Evolutionary conservation across 2,888 invertebrate genomes (phyloP).

Genomic region (Dryomyza anilis): DNA sequence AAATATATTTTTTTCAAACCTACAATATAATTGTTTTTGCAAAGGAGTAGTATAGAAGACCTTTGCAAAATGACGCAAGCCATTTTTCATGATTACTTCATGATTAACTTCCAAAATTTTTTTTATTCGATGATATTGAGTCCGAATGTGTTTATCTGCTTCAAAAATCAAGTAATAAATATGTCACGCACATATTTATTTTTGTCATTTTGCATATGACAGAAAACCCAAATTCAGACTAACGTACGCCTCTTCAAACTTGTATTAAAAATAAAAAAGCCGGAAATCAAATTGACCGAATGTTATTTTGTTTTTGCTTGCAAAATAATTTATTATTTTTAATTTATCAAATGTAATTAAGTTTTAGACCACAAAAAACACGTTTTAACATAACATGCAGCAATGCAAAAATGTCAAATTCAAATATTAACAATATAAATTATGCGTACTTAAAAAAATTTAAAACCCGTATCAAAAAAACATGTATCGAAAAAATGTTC

Average conservation of each 20-base stretch:
- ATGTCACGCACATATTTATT: conserved; percentile 1
- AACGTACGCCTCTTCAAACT: conserved; percentile 1
- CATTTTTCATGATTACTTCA: background rate
- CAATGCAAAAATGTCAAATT: no score
- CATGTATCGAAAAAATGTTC: no score
- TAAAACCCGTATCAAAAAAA: no score
- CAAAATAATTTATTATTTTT: no score
- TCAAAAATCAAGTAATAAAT: conserved; percentile 3
- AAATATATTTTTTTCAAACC: background rate
- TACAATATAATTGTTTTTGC: no score
- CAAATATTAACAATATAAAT: no score
- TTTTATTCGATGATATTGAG: no score
- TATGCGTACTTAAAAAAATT: no score
- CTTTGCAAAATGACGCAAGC: background rate
- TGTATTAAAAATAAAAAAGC: background rate
- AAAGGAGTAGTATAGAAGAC: no score
- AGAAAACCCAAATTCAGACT: conserved; percentile 1
- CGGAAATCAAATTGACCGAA: conserved; percentile 9
- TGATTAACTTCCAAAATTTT: no score
- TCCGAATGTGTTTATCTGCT: conserved; percentile 1
- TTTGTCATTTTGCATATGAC: background rate
- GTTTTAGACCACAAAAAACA: background rate
- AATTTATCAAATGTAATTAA: background rate
- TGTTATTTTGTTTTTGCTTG: no score
- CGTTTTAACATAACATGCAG: no score